A percentile compares a stretch with the other conserved stretches of the same genome.
phyloP scores from a whole-genome alignment of 2,797 vertebrate species.

The Mus caroli region DNA sequence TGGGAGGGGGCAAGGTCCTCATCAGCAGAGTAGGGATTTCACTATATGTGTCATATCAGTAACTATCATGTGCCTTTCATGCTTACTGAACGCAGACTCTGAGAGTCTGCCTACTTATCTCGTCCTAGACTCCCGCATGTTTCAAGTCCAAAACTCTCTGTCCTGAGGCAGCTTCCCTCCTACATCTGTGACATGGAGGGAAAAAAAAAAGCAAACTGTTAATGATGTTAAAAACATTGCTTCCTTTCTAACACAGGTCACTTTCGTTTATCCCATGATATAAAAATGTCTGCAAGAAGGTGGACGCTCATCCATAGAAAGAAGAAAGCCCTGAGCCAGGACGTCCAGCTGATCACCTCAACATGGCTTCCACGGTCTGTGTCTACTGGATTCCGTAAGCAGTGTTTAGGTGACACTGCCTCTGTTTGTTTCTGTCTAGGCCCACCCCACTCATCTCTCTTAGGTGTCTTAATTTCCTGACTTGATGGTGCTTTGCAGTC shows the following conservation, averaged over 20 bases:
- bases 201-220: neutral
- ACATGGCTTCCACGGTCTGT: too few species aligned
- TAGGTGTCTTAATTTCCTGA: neutral
- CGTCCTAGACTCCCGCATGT: neutral
- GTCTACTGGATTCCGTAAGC: neutral
- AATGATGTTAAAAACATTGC: neutral
- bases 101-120: neutral
- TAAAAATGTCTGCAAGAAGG: neutral
- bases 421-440: neutral
- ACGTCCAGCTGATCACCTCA: neutral
- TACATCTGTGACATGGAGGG: neutral
- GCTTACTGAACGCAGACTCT: neutral
- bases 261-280: neutral
- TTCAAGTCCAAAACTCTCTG: neutral
- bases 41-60: neutral
- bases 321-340: neutral
- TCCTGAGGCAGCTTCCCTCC: neutral
- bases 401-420: neutral
- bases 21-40: too few species aligned
- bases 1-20: accelerated
- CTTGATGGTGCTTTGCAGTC: neutral
- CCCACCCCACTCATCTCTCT: neutral
- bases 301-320: neutral
- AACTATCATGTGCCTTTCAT: neutral
- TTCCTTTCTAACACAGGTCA: neutral